Evolutionary conservation across 2,797 vertebrate species (phyloP), one percentile per base, ranked within the genome.

Genomic region (Halcyon smyrnensis): DNA sequence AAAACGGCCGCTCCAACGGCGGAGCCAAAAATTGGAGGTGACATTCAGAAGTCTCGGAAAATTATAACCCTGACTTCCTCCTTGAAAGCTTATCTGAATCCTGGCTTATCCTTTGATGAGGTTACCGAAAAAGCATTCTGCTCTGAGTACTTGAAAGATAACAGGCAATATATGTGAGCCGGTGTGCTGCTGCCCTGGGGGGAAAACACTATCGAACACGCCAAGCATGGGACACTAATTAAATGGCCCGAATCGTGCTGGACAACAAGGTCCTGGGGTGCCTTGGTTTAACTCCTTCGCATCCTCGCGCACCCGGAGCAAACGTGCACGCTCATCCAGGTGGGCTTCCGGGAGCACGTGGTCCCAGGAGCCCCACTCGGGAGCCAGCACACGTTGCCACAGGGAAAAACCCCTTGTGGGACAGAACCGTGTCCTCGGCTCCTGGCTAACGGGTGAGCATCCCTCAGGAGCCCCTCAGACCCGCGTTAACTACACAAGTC

Each of bases 1-100:
- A 97, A 97, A 97, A 79, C 95, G 89, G 97, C 97, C 93, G 92
- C 98, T 97, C 97, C 97, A n/a, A 97, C 82, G 59, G 95, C 93
- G 6, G 87, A 97, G 97, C 97, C 67, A 97, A 97, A 98, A 98
- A 98, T 98, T 98, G 98, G 98, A 98, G 98, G 98, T 98, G 98
- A 98, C 98, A 98, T 98, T 98, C 98, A 98, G 97, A 97, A 98
- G 97, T 98, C 98, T 98, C 98, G 98, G 98, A 98, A 98, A 98
- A 98, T 98, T 98, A 97, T 98, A 98, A 98, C 98, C 98, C 98
- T 94, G 97, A 97, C 98, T 98, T 97, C 97, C 97, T 97, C 97
- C 97, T 98, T 98, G 98, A 98, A 98, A 97, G 97, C 98, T 98
- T 98, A 98, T 98, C 98, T 98, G 98, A 98, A 98, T 98, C 97